phyloP scores from a whole-genome alignment of 2,888 invertebrate genomes.

The Gibbula magus region DNA sequence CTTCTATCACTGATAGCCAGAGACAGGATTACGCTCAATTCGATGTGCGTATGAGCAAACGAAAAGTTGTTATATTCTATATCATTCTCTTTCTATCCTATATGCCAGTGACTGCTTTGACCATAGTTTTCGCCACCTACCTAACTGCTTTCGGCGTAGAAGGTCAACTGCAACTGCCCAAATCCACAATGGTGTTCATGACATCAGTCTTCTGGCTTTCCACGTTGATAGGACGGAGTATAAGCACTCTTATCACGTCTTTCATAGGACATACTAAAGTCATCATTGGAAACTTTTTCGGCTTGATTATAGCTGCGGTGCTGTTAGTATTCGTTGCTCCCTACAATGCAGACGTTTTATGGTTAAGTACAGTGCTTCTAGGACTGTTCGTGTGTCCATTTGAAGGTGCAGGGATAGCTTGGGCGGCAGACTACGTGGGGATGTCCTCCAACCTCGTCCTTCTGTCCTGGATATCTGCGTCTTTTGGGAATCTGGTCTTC shows the following conservation, averaged over 20 bases:
- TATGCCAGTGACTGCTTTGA: background rate
- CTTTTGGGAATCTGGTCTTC: background rate
- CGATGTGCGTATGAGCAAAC: too few relatives aligned
- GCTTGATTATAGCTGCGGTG: background rate
- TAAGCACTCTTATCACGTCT: background rate
- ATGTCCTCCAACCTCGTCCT: background rate
- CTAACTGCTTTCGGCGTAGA: conserved; percentile 23
- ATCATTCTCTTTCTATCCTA: background rate
- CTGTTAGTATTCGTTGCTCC: background rate
- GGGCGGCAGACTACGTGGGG: background rate
- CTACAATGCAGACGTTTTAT: background rate
- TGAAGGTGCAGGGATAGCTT: conserved; percentile 10
- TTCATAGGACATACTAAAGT: background rate
- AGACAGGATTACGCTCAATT: background rate
- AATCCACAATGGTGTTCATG: conserved; percentile 18
- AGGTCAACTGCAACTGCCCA: background rate
- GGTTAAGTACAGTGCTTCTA: background rate
- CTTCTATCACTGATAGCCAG: background rate
- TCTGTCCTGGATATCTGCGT: background rate
- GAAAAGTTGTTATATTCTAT: too few relatives aligned
- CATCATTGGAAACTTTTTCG: background rate
- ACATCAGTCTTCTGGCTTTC: conserved; percentile 16
- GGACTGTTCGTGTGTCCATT: conserved; percentile 3
- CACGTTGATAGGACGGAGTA: background rate
- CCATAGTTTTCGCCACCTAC: background rate